Evolutionary conservation across 2,113 vertebrate genomes (phyloP), one percentile per base, ranked within the genome.

Genomic region (Amblyopsis rosae): DNA sequence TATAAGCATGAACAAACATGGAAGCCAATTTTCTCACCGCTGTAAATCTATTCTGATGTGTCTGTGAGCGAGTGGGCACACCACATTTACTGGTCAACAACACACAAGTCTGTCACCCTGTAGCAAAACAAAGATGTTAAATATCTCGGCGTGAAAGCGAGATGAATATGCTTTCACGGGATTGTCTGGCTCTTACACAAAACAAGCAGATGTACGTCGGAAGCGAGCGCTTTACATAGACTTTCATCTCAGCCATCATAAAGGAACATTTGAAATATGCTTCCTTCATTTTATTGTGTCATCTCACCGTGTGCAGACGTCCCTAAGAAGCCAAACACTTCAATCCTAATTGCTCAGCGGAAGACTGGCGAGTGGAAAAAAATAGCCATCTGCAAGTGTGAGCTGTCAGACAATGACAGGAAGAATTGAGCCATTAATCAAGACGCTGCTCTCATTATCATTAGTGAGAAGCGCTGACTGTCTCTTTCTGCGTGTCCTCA

Each of bases 401-500:
- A 85, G 76, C 85, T 75, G 70, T 84, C 81, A 80, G 76, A 87
- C 76, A 78, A 72, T 55, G 49, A 67, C 72, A 58, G 65, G 9
- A 17, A 79, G 62, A 80, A 62, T 73, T 73, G 55, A 87, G 75
- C 60, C 82, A 87, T 90, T 88, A 88, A 88, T 92, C 90, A 88
- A 86, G 79, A 74, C 6, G 69, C 61, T 85, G 56, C 70, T 73
- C 72, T 84, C 77, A 83, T 87, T 82, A 88, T 87, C 86, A 87
- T 90, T 86, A 87, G 87, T 19, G 67, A 75, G 81, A 88, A 87
- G 59, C 11, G 81, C 86, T 89, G 89, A 90, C 82, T 77, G 80
- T 74, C 73, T 73, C 3, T 59, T 80, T 84, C 68, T 79, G 78
- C 13, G 12, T 55, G 59, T 73, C 67, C 81, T 71, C 32, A 35